Percentiles rank a stretch among this genome's conserved stretches.
Evolutionary conservation across 2,888 invertebrate genomes (phyloP).

Genomic region (Sipha maydis): DNA sequence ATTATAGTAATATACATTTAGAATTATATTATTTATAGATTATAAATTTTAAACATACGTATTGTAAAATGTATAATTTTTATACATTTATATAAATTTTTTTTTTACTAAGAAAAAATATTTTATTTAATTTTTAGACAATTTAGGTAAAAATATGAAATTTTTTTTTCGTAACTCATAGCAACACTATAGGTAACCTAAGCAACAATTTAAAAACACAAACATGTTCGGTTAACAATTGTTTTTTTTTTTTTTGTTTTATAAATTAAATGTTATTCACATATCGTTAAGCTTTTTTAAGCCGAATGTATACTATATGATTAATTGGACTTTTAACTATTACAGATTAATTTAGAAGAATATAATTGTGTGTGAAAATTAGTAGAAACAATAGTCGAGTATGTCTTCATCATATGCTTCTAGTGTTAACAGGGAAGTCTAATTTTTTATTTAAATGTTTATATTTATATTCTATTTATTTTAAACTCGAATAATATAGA

Average conservation of each 20-base stretch:
- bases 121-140: not conserved
- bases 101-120: too few relatives aligned
- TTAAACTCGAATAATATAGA: conserved; percentile 34
- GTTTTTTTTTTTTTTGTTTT: not conserved
- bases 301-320: not conserved
- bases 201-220: not conserved
- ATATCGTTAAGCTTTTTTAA: too few relatives aligned
- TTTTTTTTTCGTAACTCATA: not conserved
- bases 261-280: too few relatives aligned
- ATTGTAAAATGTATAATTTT: too few relatives aligned
- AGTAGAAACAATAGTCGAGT: conserved; percentile 7
- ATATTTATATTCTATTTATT: not conserved
- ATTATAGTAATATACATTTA: too few relatives aligned
- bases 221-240: not conserved
- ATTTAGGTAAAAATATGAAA: not conserved
- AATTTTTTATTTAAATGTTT: not conserved
- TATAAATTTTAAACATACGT: too few relatives aligned
- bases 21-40: too few relatives aligned
- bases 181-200: not conserved
- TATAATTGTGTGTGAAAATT: conserved; percentile 50
- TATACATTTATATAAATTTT: too few relatives aligned
- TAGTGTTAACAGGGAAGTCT: conserved; percentile 1
- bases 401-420: conserved; percentile 39
- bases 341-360: conserved; percentile 47
- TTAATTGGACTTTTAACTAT: not conserved